phyloP scores from a whole-genome alignment of 2,888 invertebrate genomes.

The Timema cristinae region DNA sequence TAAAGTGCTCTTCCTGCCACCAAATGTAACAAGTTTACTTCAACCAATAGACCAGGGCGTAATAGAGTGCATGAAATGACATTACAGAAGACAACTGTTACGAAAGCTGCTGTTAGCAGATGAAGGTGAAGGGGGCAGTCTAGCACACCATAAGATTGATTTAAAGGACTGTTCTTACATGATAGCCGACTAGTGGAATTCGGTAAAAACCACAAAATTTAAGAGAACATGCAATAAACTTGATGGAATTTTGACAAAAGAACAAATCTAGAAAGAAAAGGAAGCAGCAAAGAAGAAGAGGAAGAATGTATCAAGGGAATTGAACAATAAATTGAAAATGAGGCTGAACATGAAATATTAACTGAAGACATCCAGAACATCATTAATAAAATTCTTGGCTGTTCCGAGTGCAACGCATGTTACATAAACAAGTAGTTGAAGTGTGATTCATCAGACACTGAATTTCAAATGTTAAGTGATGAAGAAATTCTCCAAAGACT shows the following conservation, averaged over 20 bases:
- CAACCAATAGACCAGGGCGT: conserved; percentile 17
- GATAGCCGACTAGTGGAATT: background rate
- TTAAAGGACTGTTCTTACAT: background rate
- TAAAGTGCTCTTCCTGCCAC: conserved; percentile 15
- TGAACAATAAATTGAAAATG: background rate
- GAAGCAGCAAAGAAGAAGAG: background rate
- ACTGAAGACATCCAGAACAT: conserved; percentile 23
- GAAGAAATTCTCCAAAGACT: conserved; percentile 20
- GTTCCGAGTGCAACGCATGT: conserved; percentile 25
- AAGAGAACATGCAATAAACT: conserved; percentile 4
- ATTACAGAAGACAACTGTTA: conserved; percentile 16
- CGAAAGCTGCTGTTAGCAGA: conserved; percentile 13
- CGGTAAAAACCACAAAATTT: background rate
- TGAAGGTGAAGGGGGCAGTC: conserved; percentile 11
- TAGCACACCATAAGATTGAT: background rate
- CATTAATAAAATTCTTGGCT: conserved; percentile 25
- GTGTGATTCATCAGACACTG: conserved; percentile 30
- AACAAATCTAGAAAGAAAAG: background rate
- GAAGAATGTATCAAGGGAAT: too few species aligned
- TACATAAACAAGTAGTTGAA: conserved; percentile 30
- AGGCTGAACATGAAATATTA: conserved; percentile 24
- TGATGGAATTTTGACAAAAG: background rate
- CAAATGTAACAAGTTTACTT: conserved; percentile 15
- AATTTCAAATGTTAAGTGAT: conserved; percentile 29
- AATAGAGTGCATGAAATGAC: background rate